Percentiles rank a stretch among this genome's conserved stretches.
phyloP scores from a whole-genome alignment of 2,888 invertebrate genomes.

The Lathronympha strigana region DNA sequence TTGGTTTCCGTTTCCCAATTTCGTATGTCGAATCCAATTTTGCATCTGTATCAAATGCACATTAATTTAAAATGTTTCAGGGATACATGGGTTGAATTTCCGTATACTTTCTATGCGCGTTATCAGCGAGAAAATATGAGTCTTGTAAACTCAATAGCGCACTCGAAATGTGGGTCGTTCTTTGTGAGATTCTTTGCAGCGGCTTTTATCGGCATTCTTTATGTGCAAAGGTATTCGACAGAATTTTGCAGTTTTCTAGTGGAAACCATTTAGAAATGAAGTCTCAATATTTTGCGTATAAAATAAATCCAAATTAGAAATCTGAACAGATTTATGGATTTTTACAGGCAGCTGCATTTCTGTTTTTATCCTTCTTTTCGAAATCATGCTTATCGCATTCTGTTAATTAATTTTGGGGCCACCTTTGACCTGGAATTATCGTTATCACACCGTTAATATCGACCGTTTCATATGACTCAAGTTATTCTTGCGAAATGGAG shows the following conservation, averaged over 20 bases:
- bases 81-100: conserved; percentile 12
- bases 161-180: conserved; percentile 38
- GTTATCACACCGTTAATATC: too few species aligned
- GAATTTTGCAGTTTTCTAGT: conserved; percentile 14
- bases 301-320: too few species aligned
- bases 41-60: conserved; percentile 13
- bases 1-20: conserved; percentile 6
- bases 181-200: conserved; percentile 29
- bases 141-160: conserved; percentile 36
- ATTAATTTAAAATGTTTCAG: conserved; percentile 1
- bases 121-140: conserved; percentile 22
- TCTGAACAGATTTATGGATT: neutral
- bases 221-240: conserved; percentile 24
- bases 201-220: conserved; percentile 27
- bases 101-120: conserved; percentile 8
- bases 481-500: too few species aligned
- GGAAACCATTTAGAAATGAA: neutral
- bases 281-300: too few species aligned
- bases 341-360: too few species aligned
- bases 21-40: conserved; percentile 2
- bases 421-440: too few species aligned
- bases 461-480: too few species aligned
- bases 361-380: too few species aligned
- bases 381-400: too few species aligned
- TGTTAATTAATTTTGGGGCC: too few species aligned